These are phyloP conservation scores for Eubasilissa regina DNA, from an alignment of 1,140 invertebrate genomes.

Conservation along the genomic window DNA sequence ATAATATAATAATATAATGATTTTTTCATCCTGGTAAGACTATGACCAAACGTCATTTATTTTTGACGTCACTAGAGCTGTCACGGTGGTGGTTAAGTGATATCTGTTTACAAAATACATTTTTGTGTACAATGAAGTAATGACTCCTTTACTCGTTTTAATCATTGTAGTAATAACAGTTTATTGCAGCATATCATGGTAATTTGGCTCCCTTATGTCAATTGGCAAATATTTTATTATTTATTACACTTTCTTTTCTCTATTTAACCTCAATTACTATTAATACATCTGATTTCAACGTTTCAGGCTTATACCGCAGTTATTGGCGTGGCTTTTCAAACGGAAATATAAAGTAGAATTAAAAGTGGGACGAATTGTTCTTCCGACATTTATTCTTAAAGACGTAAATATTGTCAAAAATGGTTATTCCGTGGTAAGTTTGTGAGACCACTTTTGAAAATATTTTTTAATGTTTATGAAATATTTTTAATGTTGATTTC, in stretches of 20 bases:
- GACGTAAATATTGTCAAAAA: constrained; percentile 79
- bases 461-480: no score
- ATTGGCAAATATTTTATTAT: constrained; percentile 46
- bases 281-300: constrained; percentile 41
- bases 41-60: neutral
- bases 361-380: constrained; percentile 78
- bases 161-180: constrained; percentile 64
- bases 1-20: neutral
- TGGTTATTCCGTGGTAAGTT: constrained; percentile 79
- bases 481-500: no score
- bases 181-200: constrained; percentile 70
- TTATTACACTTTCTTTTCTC: neutral
- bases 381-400: constrained; percentile 79
- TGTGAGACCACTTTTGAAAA: neutral
- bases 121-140: constrained; percentile 49
- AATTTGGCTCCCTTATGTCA: constrained; percentile 51
- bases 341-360: constrained; percentile 78
- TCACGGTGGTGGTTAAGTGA: constrained; percentile 8
- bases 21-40: constrained; percentile 11
- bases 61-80: constrained; percentile 37
- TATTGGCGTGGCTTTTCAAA: constrained; percentile 80
- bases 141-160: constrained; percentile 66
- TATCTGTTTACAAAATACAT: constrained; percentile 40
- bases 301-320: constrained; percentile 76
- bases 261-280: constrained; percentile 41